Conservation (phyloP, 1,140 invertebrate genomes). For the Macrocentrus cingulum region DNA sequence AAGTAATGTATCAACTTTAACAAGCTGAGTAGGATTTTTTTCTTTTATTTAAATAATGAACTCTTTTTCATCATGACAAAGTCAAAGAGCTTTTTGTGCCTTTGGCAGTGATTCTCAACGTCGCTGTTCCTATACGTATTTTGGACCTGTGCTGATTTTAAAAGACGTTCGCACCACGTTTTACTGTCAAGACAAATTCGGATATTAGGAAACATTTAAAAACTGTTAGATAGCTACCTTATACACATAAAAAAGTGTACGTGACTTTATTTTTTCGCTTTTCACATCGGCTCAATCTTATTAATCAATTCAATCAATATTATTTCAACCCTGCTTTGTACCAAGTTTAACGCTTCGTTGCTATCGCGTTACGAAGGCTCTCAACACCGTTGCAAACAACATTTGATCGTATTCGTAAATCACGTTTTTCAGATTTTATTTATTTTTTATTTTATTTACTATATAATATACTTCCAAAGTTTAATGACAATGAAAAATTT, state of each 20-base stretch:
- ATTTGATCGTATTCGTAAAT: slow-evolving; percentile 18
- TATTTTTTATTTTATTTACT: too few relatives aligned
- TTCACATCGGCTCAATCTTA: slow-evolving; percentile 1
- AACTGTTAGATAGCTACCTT: slow-evolving; percentile 18
- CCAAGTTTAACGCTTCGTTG: slow-evolving; percentile 13
- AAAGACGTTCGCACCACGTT: slow-evolving; percentile 20
- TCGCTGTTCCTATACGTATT: slow-evolving; percentile 28
- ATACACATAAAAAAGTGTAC: slow-evolving; percentile 27
- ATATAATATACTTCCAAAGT: too few relatives aligned
- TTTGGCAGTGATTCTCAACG: slow-evolving; percentile 41
- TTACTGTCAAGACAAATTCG: slow-evolving; percentile 17
- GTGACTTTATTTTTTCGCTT: slow-evolving; percentile 1
- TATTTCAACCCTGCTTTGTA: slow-evolving; percentile 15
- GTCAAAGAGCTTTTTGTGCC: slow-evolving; percentile 18
- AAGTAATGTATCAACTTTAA: slow-evolving; percentile 26
- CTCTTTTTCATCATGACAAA: slow-evolving; percentile 9
- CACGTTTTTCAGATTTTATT: background rate
- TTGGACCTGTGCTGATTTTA: slow-evolving; percentile 27
- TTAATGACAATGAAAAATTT: slow-evolving; percentile 14
- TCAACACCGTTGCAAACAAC: background rate
- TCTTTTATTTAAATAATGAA: slow-evolving; percentile 13
- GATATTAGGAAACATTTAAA: slow-evolving; percentile 25
- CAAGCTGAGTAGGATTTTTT: slow-evolving; percentile 26
- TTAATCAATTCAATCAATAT: slow-evolving; percentile 9
- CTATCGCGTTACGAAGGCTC: background rate